A percentile compares a stretch with the other conserved stretches of the same genome.
Conservation (phyloP, 2,113 vertebrate genomes). For the Amblyornis subalaris region DNA sequence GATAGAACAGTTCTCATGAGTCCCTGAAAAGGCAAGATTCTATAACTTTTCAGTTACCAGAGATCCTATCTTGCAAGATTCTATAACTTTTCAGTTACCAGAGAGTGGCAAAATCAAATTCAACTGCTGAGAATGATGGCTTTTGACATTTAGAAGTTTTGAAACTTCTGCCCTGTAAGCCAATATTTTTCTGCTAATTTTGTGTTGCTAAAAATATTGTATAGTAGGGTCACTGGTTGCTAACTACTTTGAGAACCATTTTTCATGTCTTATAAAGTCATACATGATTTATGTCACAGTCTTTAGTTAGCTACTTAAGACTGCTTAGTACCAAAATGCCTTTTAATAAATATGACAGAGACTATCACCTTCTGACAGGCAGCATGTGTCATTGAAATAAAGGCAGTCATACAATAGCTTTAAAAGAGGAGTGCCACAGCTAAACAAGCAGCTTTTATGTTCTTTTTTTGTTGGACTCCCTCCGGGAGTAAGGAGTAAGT, state of each 20-base stretch:
- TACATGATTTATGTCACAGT: not conserved
- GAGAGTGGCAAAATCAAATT: not conserved
- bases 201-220: not conserved
- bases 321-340: not conserved
- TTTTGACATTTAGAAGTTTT: not conserved
- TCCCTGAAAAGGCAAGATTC: not conserved
- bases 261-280: not conserved
- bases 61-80: not conserved
- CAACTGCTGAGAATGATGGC: not conserved
- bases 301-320: constrained; percentile 20
- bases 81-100: not conserved
- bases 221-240: not conserved
- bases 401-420: not conserved
- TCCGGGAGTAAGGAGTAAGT: not conserved
- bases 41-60: not conserved
- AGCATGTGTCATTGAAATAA: constrained; percentile 22
- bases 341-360: constrained; percentile 37
- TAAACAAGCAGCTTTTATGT: constrained; percentile 39
- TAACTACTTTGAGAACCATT: not conserved
- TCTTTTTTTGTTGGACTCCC: not conserved
- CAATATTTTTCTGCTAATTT: not conserved
- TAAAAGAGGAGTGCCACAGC: constrained; percentile 18
- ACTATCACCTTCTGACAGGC: constrained; percentile 35
- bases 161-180: not conserved
- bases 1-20: not conserved